Conservation (phyloP, 2,888 invertebrate species). For the Meghimatium bilineatum region DNA sequence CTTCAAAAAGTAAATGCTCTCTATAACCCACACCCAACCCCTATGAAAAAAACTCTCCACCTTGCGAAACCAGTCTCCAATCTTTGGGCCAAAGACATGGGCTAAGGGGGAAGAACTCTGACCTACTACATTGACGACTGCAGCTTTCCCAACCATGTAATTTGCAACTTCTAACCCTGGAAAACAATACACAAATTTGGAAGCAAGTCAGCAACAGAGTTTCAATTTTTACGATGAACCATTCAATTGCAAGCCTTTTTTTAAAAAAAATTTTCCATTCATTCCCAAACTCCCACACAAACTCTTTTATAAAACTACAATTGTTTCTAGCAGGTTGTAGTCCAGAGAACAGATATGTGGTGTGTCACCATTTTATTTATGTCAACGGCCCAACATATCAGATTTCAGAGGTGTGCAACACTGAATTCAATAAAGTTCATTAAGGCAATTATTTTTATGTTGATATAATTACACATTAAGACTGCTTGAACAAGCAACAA, state of each 20-base stretch:
- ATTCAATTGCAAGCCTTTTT: neutral
- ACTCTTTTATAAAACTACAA: too few species aligned
- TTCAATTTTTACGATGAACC: neutral
- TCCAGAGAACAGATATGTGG: too few species aligned
- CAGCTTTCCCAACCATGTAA: constrained; percentile 84
- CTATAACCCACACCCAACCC: neutral
- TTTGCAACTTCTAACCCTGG: constrained; percentile 88
- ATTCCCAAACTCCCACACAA: too few species aligned
- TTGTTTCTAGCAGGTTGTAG: too few species aligned
- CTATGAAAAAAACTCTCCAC: constrained; percentile 30
- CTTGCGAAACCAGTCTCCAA: constrained; percentile 81
- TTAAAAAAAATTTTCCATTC: too few species aligned
- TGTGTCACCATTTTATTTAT: too few species aligned
- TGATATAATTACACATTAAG: too few species aligned
- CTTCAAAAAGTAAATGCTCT: neutral
- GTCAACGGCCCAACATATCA: too few species aligned
- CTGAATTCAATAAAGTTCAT: too few species aligned
- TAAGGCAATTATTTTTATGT: too few species aligned
- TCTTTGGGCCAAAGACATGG: constrained; percentile 84
- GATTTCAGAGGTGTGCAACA: too few species aligned
- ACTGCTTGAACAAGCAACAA: too few species aligned
- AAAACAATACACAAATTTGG: constrained; percentile 19
- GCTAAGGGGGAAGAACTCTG: constrained; percentile 85
- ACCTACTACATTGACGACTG: constrained; percentile 88
- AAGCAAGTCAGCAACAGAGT: constrained; percentile 1